Evolutionary conservation across 2,797 vertebrate genomes (phyloP).

Genomic region (Trachops cirrhosus): DNA sequence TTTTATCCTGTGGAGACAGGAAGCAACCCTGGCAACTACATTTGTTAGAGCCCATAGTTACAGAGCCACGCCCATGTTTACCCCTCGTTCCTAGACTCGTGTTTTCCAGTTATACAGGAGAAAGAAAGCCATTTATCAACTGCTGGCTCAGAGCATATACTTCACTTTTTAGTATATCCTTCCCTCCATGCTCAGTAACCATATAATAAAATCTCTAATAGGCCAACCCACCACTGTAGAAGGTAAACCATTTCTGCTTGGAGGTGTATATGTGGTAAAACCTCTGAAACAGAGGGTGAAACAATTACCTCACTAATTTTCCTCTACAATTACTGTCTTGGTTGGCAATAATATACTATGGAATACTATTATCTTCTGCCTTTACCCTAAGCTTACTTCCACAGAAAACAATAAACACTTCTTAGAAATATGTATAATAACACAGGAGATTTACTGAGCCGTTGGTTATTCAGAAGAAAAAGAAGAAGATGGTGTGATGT

Average conservation of each 20-base stretch:
- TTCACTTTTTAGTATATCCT: not conserved
- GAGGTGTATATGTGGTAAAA: not conserved
- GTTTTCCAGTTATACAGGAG: not conserved
- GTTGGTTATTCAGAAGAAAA: not conserved
- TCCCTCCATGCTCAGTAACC: not conserved
- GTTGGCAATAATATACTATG: not conserved
- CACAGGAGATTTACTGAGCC: not conserved
- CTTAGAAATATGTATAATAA: not conserved
- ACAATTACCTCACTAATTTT: not conserved
- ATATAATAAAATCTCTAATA: not conserved
- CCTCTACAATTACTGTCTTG: not conserved
- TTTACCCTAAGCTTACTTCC: not conserved
- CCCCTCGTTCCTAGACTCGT: not conserved
- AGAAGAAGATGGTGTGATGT: not conserved
- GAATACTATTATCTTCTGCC: not conserved
- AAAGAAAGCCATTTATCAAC: not conserved
- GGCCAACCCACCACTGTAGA: not conserved
- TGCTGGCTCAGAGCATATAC: not conserved
- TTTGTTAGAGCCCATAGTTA: not conserved
- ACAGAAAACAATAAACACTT: not conserved
- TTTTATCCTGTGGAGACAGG: not conserved
- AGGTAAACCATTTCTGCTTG: not conserved
- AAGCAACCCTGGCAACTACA: not conserved
- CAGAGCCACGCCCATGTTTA: not conserved
- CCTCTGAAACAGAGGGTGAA: not conserved